These are phyloP conservation scores for Mellilla xanthometata DNA, from an alignment of 2,888 invertebrate species.

Conservation along the genomic window DNA sequence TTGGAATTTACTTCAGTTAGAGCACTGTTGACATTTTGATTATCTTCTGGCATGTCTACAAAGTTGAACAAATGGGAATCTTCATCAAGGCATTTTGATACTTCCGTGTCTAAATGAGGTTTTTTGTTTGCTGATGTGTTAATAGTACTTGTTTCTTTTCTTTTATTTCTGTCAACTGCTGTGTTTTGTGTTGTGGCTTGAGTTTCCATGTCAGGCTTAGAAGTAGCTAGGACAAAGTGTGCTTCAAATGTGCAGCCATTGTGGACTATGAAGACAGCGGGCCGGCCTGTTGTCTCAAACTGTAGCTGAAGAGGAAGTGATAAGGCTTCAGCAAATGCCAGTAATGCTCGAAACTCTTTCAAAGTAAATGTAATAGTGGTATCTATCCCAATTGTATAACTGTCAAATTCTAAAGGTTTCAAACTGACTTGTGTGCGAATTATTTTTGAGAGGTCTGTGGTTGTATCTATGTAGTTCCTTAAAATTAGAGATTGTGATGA, in stretches of 20 bases:
- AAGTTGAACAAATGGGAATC: constrained; percentile 76
- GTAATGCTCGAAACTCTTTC: constrained; percentile 91
- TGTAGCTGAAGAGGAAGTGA: constrained; percentile 86
- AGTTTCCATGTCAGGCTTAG: constrained; percentile 81
- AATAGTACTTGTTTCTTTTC: constrained; percentile 45
- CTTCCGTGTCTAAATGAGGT: constrained; percentile 61
- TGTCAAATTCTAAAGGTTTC: constrained; percentile 88
- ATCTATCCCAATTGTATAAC: constrained; percentile 84
- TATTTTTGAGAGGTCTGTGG: constrained; percentile 84
- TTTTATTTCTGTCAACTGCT: constrained; percentile 51
- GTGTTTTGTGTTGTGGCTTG: constrained; percentile 67
- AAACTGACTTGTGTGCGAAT: constrained; percentile 90
- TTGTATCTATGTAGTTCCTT: constrained; percentile 90
- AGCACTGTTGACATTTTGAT: constrained; percentile 31
- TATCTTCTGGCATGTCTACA: constrained; percentile 65
- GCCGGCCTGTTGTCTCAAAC: constrained; percentile 91
- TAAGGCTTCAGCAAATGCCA: constrained; percentile 90
- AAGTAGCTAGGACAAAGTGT: constrained; percentile 90
- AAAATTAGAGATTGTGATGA: constrained; percentile 84
- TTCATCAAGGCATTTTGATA: constrained; percentile 69
- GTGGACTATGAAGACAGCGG: constrained; percentile 88
- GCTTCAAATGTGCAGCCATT: constrained; percentile 89
- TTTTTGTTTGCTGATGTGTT: constrained; percentile 56
- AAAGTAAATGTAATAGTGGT: constrained; percentile 92
- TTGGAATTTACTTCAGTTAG: constrained; percentile 15